Base-by-base conservation (phyloP, 2,113 vertebrate species). In the Chamaetylas fuelleborni region DNA sequence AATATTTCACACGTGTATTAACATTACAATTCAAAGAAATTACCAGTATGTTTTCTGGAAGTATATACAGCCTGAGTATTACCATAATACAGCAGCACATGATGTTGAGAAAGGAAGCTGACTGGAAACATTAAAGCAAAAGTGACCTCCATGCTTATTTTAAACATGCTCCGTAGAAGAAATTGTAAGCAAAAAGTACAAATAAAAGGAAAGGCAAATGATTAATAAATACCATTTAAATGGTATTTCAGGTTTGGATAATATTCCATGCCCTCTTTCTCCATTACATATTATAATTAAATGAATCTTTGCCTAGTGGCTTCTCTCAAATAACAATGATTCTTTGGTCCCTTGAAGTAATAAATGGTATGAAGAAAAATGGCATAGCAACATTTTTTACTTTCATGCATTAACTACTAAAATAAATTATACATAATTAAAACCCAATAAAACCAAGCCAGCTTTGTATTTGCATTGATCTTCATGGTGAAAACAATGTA, bases 181-280 rank as follows among this genome's bases (percentile, higher is more conserved):
- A 81, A 57, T 12, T 56, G 56, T 67, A 71, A 74, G 5, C 9
- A 64, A 66, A 84, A 82, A n/a, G 11, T 19, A 54, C 29, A 74
- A 84, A 47, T 26, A 26, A 61, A 77, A 80, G 12, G 36, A 72
- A 77, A 81, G 22, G 7, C 9, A 65, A 65, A 42, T 12, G 1
- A 45, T 51, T 71, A 73, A 56, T 47, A 92, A 81, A 26, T 16
- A 24, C 24, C 8, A 31, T 43, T 87, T 48, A 56, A 96, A 70
- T 51, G 25, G 7, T 43, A 34, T 83, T 93, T 91, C 45, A 48
- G 12, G 28, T 92, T 77, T 53, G 25, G 54, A 28, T 73, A 61
- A 31, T 66, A 73, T 70, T 96, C 86, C 38, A 62, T 70, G 9
- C 28, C 51, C 71, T 84, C 53, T 82, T 92, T 78, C 34, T 33